Base-by-base conservation (phyloP, 2,113 vertebrate species). In the Paradoxurus hermaphroditus region DNA sequence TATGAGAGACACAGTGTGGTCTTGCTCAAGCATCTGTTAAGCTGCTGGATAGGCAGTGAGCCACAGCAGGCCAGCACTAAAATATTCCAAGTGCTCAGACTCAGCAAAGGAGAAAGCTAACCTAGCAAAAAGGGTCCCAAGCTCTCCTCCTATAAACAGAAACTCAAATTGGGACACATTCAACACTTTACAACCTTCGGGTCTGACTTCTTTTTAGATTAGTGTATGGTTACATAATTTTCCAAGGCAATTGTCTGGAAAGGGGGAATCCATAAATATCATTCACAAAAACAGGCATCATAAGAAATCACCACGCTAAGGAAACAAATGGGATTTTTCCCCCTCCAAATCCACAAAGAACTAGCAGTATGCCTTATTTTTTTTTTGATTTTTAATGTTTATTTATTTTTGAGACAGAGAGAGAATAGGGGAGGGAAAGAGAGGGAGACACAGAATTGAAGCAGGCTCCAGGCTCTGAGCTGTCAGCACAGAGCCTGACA, bases 31-130 rank as follows among this genome's bases (percentile, higher is more conserved):
- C 91, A 86, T 90, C 89, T 90, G 68, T 95, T 93, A 97, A 97
- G 91, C 77, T 16, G 1, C 86, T 83, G 39, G 82, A 63, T 39
- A 81, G 87, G 88, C 84, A 95, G 68, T 82, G 29, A 96, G 68
- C 95, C 94, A 96, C 92, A 97, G 84, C 87, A 92, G 84, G 67
- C 53, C 68, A 91, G 75, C 73, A 91, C 63, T 95, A 91, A 97
- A 89, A 87, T 87, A 96, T 87, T 91, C 59, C 78, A 90, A 90
- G 82, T 75, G 39, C 36, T 67, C 62, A 94, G 63, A 93, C n/a
- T 97, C 91, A 95, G 96, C 90, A 95, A 97, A 97, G 73, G 78
- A 97, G 89, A 97, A 93, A 95, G 73, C 49, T 81, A 96, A 90
- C 49, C 73, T 86, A 95, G 83, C 44, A 94, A 83, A 95, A 94